A percentile compares a stretch with the other conserved stretches of the same genome.
phyloP scores from a whole-genome alignment of 1,140 invertebrate genomes.

The Dinoponera quadriceps region DNA sequence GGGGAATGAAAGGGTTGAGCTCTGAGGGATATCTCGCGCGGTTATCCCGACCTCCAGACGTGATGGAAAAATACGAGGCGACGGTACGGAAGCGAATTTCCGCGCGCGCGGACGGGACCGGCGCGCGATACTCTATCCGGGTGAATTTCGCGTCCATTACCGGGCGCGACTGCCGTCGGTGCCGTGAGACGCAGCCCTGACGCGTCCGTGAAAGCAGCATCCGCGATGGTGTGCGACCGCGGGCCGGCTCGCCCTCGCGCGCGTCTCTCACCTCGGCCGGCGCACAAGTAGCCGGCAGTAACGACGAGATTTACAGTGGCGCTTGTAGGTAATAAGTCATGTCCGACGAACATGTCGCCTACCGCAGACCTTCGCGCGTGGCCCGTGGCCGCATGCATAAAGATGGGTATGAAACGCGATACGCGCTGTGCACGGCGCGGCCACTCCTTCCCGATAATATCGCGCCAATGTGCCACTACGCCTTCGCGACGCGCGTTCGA shows the following conservation, averaged over 20 bases:
- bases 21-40: no score
- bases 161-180: no score
- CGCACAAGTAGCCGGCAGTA: slow-evolving; percentile 64
- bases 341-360: slow-evolving; percentile 81
- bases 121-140: neutral
- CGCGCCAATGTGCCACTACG: slow-evolving; percentile 73
- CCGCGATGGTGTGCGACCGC: slow-evolving; percentile 40
- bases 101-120: neutral
- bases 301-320: slow-evolving; percentile 81
- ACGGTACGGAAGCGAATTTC: neutral
- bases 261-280: slow-evolving; percentile 59
- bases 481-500: slow-evolving; percentile 62
- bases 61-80: neutral
- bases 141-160: slow-evolving; percentile 21
- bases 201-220: slow-evolving; percentile 43
- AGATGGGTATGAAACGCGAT: slow-evolving; percentile 81
- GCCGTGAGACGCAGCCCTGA: slow-evolving; percentile 37
- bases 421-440: slow-evolving; percentile 66
- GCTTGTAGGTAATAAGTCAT: slow-evolving; percentile 83
- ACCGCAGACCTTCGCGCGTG: slow-evolving; percentile 77
- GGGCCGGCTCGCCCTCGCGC: slow-evolving; percentile 57
- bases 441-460: slow-evolving; percentile 81
- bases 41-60: neutral
- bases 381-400: slow-evolving; percentile 68
- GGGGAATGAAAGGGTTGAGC: no score